Conservation (phyloP, 2,888 invertebrate species). For the Lepidocyrtoides sp. region DNA sequence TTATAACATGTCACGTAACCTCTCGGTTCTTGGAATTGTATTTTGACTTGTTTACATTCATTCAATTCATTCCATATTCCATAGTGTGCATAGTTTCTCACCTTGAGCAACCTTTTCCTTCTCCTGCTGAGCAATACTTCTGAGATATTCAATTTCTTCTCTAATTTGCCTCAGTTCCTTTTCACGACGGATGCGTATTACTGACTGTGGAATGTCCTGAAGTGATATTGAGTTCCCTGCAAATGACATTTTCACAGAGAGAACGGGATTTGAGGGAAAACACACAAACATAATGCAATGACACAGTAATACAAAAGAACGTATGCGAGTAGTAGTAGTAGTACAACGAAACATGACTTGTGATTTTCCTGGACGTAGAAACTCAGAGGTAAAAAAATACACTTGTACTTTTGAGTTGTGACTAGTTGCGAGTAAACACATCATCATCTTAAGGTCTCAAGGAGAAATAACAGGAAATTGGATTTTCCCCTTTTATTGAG, state of each 20-base stretch:
- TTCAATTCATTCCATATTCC: constrained; percentile 8
- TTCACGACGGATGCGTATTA: constrained; percentile 79
- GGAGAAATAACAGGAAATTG: constrained; percentile 35
- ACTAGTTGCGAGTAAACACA: neutral
- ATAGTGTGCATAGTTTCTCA: constrained; percentile 39
- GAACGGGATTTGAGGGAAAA: neutral
- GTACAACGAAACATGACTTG: no score
- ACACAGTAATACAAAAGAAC: neutral
- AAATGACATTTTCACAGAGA: neutral
- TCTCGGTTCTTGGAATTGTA: no score
- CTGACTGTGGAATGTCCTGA: constrained; percentile 82
- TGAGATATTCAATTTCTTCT: constrained; percentile 81
- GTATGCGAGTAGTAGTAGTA: no score
- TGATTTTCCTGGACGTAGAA: neutral
- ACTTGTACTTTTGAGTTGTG: neutral
- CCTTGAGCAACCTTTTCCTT: constrained; percentile 65
- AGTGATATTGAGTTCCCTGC: constrained; percentile 82
- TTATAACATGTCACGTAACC: no score
- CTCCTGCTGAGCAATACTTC: constrained; percentile 71
- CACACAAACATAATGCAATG: neutral
- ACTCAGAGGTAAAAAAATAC: neutral
- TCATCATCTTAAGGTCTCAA: neutral
- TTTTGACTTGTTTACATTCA: neutral
- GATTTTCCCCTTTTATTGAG: constrained; percentile 33
- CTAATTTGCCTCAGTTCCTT: constrained; percentile 80